Evolutionary conservation across 1,140 invertebrate genomes (phyloP), one percentile per base, ranked within the genome.

Genomic region (Agrypnia vestita): DNA sequence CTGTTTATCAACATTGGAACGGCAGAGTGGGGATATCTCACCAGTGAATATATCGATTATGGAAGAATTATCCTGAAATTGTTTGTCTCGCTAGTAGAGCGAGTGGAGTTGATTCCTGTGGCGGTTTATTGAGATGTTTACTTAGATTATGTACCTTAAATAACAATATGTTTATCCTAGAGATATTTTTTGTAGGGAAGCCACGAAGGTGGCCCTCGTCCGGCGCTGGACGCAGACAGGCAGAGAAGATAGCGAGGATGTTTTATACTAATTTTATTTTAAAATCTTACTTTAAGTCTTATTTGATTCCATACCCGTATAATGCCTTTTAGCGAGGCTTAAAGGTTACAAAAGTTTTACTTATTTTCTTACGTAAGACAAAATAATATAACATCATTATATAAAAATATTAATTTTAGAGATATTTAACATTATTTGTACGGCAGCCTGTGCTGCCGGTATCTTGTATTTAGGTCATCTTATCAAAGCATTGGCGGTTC

Each of bases 101-200:
- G 15, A n/a, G 15, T 12, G 17, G 10, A 19, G 17, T 61, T 10
- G n/a, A 6, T 61, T 61, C 17, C 43, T 46, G 73, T 59, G 73
- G 51, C 35, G 59, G 35, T 19, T 56, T 75, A 46, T 55, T 55
- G 73, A 75, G 73, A 75, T 75, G 56, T 75, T 44, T 53, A 53
- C 51, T 61, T 75, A 59, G 47, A 12, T 25, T 73, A 73, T 25
- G 49, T 73, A 73, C 47, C 69, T 51, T 55, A 73, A 53, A 47
- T 71, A 44, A 17, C n/a, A n/a, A 35, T 35, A 35, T 35, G 25
- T 35, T 1, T 35, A 35, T 35, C 25, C 1, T 35, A 35, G 6
- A 35, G 25, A 35, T 35, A 35, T 35, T 35, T 35, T n/a, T n/a
- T n/a, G n/a, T n/a, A n/a, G n/a, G n/a, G n/a, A n/a, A n/a, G n/a